phyloP scores from a whole-genome alignment of 2,113 vertebrate genomes.

The Climacteris rufus region DNA sequence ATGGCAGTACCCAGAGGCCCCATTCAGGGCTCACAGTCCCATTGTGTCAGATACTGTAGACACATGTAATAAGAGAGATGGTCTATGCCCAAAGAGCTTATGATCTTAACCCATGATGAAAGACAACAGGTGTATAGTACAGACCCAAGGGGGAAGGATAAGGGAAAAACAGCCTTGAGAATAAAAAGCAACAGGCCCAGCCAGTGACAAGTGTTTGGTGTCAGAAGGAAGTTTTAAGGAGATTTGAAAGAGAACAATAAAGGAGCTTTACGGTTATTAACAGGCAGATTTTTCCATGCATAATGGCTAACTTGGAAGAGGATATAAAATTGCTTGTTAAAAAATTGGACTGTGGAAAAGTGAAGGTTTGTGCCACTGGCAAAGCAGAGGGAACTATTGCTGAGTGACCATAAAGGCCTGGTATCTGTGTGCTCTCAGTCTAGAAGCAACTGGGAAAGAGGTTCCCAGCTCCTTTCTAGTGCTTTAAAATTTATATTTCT shows the following conservation, averaged over 20 bases:
- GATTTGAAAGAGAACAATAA: conserved; percentile 61
- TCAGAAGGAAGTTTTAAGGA: conserved; percentile 62
- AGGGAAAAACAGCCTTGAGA: conserved; percentile 37
- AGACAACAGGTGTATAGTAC: conserved; percentile 62
- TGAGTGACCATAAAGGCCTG: not conserved
- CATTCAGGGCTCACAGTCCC: not conserved
- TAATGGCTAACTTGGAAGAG: conserved; percentile 25
- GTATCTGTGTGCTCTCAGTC: not conserved
- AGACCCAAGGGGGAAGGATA: conserved; percentile 57
- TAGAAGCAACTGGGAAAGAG: not conserved
- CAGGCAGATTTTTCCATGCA: not conserved
- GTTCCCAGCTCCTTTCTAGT: not conserved
- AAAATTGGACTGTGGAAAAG: not conserved
- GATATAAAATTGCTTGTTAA: conserved; percentile 25
- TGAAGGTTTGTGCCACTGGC: not conserved
- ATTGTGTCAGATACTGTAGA: conserved; percentile 46
- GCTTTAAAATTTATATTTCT: not conserved
- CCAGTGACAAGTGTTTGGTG: conserved; percentile 45
- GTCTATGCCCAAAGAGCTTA: conserved; percentile 63
- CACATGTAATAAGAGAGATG: conserved; percentile 63
- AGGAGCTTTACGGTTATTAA: conserved; percentile 25
- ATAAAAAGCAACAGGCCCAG: conserved; percentile 55
- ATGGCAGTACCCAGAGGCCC: conserved; percentile 41
- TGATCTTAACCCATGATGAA: conserved; percentile 67
- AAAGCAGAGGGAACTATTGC: not conserved